Conservation (phyloP, 2,888 invertebrate genomes). For the Drosophila mercatorum region DNA sequence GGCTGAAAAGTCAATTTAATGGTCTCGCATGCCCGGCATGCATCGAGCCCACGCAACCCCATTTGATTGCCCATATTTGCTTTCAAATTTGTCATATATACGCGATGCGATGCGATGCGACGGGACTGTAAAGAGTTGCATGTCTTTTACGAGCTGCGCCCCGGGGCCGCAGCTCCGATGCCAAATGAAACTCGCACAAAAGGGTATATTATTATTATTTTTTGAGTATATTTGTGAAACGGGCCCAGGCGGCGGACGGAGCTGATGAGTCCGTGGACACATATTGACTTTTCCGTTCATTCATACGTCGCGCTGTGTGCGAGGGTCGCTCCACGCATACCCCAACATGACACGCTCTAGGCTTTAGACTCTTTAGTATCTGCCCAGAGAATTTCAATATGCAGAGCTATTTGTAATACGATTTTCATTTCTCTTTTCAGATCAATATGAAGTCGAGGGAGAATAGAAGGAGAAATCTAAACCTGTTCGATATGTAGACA, state of each 20-base stretch:
- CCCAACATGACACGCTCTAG: background rate
- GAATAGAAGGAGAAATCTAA: too few species aligned
- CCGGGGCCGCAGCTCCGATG: background rate
- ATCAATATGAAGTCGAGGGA: background rate
- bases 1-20: constrained; percentile 56
- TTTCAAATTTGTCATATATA: constrained; percentile 55
- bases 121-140: constrained; percentile 55
- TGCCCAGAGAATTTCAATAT: background rate
- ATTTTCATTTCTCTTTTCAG: background rate
- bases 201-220: constrained; percentile 8
- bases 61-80: constrained; percentile 34
- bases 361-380: background rate
- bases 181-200: background rate
- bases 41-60: constrained; percentile 23
- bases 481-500: too few species aligned
- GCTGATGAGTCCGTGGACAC: background rate
- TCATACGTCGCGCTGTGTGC: background rate
- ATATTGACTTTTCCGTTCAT: background rate
- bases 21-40: constrained; percentile 60
- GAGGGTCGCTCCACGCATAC: background rate
- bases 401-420: too few species aligned
- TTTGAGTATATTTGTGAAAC: too few species aligned
- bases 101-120: constrained; percentile 12
- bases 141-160: constrained; percentile 31
- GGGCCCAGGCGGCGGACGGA: background rate